Evolutionary conservation across 2,113 vertebrate genomes (phyloP).

Genomic region (Alligator sinensis): DNA sequence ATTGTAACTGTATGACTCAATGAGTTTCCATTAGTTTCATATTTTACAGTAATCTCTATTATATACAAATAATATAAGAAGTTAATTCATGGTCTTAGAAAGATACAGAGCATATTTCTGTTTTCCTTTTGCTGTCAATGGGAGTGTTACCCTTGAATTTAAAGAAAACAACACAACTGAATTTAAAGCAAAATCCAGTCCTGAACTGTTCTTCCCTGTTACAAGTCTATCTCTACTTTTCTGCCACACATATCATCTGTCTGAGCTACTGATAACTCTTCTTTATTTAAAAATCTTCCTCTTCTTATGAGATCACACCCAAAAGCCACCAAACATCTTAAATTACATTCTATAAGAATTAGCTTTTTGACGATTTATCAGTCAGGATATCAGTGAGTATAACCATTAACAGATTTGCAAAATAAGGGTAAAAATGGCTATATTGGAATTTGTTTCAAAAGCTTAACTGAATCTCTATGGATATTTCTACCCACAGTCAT

Average conservation of each 20-base stretch:
- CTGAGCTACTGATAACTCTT: background rate
- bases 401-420: background rate
- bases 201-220: background rate
- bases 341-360: background rate
- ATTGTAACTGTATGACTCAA: background rate
- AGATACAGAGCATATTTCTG: background rate
- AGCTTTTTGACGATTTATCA: background rate
- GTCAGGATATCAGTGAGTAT: background rate
- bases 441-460: slow-evolving; percentile 15
- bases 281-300: background rate
- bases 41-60: too few relatives aligned
- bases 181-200: background rate
- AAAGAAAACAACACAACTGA: background rate
- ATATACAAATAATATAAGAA: background rate
- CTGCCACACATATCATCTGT: background rate
- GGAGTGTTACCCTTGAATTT: background rate
- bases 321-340: background rate
- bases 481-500: background rate
- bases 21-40: too few relatives aligned
- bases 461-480: background rate
- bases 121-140: background rate
- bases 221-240: background rate
- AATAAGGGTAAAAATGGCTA: background rate
- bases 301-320: background rate
- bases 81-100: background rate